Percentiles rank a stretch among this genome's conserved stretches.
These are phyloP conservation scores for Zeus faber DNA, from an alignment of 2,113 vertebrate genomes.

Conservation along the genomic window DNA sequence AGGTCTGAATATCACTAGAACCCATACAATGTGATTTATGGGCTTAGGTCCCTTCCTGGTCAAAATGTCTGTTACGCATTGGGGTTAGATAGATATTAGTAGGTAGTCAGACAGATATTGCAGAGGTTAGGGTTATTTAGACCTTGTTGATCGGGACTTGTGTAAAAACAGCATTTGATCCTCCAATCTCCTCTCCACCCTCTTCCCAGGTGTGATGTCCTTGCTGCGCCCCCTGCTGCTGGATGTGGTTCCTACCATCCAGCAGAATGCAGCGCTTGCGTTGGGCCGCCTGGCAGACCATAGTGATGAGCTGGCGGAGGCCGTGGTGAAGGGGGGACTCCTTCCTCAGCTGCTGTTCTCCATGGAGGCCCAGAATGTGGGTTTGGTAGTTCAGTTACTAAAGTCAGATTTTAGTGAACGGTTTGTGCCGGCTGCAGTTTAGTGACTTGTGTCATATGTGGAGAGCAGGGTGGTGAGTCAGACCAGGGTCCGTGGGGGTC, in stretches of 20 bases:
- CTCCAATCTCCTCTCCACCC: conserved; percentile 34
- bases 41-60: too few relatives aligned
- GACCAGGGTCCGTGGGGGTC: conserved; percentile 18
- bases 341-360: conserved; percentile 87
- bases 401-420: too few relatives aligned
- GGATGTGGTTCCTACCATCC: conserved; percentile 87
- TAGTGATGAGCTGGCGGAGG: conserved; percentile 85
- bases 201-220: conserved; percentile 85
- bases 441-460: background rate
- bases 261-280: conserved; percentile 87
- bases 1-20: too few relatives aligned
- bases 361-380: conserved; percentile 86
- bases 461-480: background rate
- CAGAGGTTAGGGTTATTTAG: too few relatives aligned
- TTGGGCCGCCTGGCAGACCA: conserved; percentile 89
- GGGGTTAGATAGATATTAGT: too few relatives aligned
- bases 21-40: too few relatives aligned
- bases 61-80: too few relatives aligned
- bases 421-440: conserved; percentile 1
- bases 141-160: too few relatives aligned
- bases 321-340: conserved; percentile 85
- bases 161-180: too few relatives aligned
- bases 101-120: too few relatives aligned
- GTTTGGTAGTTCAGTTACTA: too few relatives aligned
- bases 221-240: conserved; percentile 87